Evolutionary conservation across 2,797 vertebrate species (phyloP).

Genomic region (Borostomias antarcticus): DNA sequence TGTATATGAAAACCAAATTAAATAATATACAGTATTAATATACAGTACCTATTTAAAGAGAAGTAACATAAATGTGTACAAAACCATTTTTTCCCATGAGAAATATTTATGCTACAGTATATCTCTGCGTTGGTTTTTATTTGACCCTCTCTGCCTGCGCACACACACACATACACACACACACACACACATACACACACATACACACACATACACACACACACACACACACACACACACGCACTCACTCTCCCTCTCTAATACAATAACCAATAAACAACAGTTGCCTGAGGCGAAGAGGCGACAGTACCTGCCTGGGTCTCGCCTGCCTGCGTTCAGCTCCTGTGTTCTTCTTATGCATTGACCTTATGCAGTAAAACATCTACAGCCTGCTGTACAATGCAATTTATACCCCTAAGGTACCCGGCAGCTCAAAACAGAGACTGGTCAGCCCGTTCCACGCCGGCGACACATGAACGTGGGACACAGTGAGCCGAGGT

Average conservation of each 20-base stretch:
- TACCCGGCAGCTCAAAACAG: slow-evolving; percentile 36
- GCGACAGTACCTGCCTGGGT: slow-evolving; percentile 14
- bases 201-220: slow-evolving; percentile 44
- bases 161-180: slow-evolving; percentile 45
- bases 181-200: slow-evolving; percentile 44
- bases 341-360: slow-evolving; percentile 55
- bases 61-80: slow-evolving; percentile 5
- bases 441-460: slow-evolving; percentile 10
- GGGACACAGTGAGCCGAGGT: slow-evolving; percentile 6
- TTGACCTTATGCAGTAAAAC: slow-evolving; percentile 70
- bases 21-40: background rate
- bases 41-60: background rate
- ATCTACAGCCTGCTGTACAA: slow-evolving; percentile 56
- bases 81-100: slow-evolving; percentile 19
- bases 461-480: slow-evolving; percentile 2
- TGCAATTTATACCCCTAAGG: slow-evolving; percentile 46
- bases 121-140: slow-evolving; percentile 52
- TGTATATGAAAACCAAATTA: slow-evolving; percentile 3
- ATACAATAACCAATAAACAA: slow-evolving; percentile 71
- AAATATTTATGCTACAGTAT: slow-evolving; percentile 46
- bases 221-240: slow-evolving; percentile 45
- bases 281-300: slow-evolving; percentile 62
- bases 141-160: slow-evolving; percentile 24
- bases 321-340: slow-evolving; percentile 43
- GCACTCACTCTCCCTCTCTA: slow-evolving; percentile 49